These are phyloP conservation scores for Odocoileus virginianus DNA, from an alignment of 2,113 vertebrate species.

Conservation along the genomic window DNA sequence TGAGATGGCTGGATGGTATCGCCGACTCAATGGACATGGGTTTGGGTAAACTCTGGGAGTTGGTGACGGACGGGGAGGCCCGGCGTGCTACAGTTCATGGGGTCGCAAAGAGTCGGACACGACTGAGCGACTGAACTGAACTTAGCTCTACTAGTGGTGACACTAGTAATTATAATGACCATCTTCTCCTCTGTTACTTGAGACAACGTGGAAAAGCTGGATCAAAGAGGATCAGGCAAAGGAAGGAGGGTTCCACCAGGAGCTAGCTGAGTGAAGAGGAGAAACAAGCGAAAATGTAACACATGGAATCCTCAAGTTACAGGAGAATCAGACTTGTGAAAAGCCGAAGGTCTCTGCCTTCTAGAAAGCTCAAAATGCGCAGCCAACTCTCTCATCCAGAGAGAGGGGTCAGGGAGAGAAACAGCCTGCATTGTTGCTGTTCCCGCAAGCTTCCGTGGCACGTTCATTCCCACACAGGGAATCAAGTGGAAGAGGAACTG, in stretches of 20 bases:
- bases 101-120: background rate
- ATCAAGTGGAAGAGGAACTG: background rate
- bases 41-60: background rate
- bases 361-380: background rate
- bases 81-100: background rate
- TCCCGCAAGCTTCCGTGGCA: background rate
- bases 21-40: background rate
- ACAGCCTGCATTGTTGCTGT: background rate
- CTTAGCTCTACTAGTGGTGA: background rate
- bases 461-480: accelerated
- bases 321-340: background rate
- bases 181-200: background rate
- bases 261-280: no score
- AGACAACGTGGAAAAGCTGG: background rate
- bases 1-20: background rate
- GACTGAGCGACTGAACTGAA: background rate
- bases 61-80: background rate
- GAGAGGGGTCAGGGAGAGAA: background rate
- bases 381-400: background rate
- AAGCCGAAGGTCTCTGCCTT: background rate
- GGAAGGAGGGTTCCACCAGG: background rate
- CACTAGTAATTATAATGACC: background rate
- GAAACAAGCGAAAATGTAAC: background rate
- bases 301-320: background rate
- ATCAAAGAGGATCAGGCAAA: background rate